Conservation (phyloP, 2,888 invertebrate species). For the Synanthedon myopaeformis region DNA sequence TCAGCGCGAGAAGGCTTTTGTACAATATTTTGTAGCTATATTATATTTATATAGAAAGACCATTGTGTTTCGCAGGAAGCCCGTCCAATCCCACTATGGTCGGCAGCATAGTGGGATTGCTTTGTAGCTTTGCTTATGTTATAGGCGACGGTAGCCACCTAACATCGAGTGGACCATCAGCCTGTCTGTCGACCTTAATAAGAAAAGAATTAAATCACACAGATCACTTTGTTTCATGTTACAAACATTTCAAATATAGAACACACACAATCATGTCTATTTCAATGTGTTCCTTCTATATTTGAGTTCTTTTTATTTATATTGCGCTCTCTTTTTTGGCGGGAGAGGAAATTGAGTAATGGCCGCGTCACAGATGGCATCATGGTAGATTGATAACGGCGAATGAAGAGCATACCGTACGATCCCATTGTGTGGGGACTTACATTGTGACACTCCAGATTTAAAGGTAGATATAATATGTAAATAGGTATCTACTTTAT, state of each 20-base stretch:
- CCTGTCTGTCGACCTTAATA: too few species aligned
- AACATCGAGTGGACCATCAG: too few species aligned
- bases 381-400: slow-evolving; percentile 65
- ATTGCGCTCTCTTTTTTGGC: slow-evolving; percentile 37
- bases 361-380: slow-evolving; percentile 66
- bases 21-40: too few species aligned
- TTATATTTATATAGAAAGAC: too few species aligned
- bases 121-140: too few species aligned
- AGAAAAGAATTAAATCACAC: too few species aligned
- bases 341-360: slow-evolving; percentile 66
- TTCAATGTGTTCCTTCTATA: slow-evolving; percentile 25
- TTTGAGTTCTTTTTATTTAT: slow-evolving; percentile 32
- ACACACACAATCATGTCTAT: slow-evolving; percentile 18
- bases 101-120: too few species aligned
- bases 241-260: slow-evolving; percentile 4
- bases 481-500: background rate
- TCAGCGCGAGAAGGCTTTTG: too few species aligned
- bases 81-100: too few species aligned
- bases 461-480: too few species aligned
- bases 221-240: slow-evolving; percentile 14
- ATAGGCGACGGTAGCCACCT: too few species aligned
- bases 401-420: slow-evolving; percentile 44
- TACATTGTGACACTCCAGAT: slow-evolving; percentile 8
- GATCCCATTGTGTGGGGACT: slow-evolving; percentile 42
- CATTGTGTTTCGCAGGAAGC: too few species aligned